A percentile compares a stretch with the other conserved stretches of the same genome.
phyloP scores from a whole-genome alignment of 2,888 invertebrate species.

The Saturnia pavonia region DNA sequence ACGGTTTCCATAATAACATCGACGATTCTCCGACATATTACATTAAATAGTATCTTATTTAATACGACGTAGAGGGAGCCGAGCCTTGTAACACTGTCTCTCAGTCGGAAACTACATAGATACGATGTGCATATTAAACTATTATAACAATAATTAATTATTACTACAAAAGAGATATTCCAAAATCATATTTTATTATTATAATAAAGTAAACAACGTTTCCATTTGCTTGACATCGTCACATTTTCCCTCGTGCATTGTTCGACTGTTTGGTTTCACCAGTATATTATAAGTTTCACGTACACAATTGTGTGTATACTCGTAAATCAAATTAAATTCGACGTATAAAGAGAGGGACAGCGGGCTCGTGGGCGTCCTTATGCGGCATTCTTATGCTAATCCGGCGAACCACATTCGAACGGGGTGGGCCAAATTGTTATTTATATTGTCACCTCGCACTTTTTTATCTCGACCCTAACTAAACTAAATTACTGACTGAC shows the following conservation, averaged over 20 bases:
- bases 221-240: constrained; percentile 7
- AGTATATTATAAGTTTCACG: constrained; percentile 58
- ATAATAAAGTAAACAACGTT: background rate
- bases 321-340: constrained; percentile 82
- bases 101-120: no score
- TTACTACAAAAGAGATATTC: background rate
- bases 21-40: no score
- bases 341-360: constrained; percentile 76
- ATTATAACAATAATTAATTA: background rate
- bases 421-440: constrained; percentile 82
- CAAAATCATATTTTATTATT: background rate
- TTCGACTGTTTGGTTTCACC: constrained; percentile 41
- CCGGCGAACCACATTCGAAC: constrained; percentile 72
- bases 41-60: no score
- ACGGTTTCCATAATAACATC: no score
- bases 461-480: constrained; percentile 68
- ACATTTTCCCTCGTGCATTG: constrained; percentile 16
- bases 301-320: constrained; percentile 71
- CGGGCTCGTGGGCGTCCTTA: constrained; percentile 71
- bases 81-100: no score
- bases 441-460: constrained; percentile 79
- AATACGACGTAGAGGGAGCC: no score
- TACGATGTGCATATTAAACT: no score
- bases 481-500: constrained; percentile 63
- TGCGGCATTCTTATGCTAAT: constrained; percentile 81